Evolutionary conservation across 2,888 invertebrate species (phyloP), one percentile per base, ranked within the genome.

Genomic region (Drosophila limbata): DNA sequence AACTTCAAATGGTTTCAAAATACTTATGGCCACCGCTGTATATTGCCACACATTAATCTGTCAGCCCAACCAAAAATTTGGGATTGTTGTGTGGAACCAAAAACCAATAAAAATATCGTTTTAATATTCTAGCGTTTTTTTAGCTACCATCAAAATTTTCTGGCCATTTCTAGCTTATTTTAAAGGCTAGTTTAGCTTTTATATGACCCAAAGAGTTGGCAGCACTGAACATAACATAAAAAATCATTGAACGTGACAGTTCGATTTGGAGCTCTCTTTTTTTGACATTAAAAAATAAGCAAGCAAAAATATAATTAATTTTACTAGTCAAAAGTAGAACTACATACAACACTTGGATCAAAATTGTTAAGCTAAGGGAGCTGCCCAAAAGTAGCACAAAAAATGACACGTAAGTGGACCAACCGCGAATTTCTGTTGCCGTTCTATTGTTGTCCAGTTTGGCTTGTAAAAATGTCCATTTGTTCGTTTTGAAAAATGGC

Each of bases 321-420:
- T 15, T 28, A 2, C 13, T 19, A 31, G 42, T 44, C 4, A 25
- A 67, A 37, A 51, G 35, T 35, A 55, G 1, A 62, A 33, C 17
- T 52, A 47, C n/a, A 56, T 13, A 45, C n/a, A 44, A 48, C 33
- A 51, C 19, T 69, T 53, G 73, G 64, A 55, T 59, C 42, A 44
- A 76, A 73, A 42, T 77, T 60, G 33, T 17, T 44, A 21, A 39
- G 33, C 47, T 17, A 57, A 47, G 39, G 50, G 31, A 69, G 55
- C 61, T 65, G 62, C 74, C 61, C 17, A 44, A 61, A 40, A 72
- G 61, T 57, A 78, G 53, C 69, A 50, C 47, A 57, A 40, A 77
- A 69, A 47, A 83, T 83, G 82, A 83, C 82, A 75, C 82, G 82
- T 83, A 79, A 86, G 82, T 87, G 15, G 6, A 6, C 3, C 21